Percentiles rank a stretch among this genome's conserved stretches.
Conservation (phyloP, 2,797 vertebrate genomes). For the Lacerta viridis region DNA sequence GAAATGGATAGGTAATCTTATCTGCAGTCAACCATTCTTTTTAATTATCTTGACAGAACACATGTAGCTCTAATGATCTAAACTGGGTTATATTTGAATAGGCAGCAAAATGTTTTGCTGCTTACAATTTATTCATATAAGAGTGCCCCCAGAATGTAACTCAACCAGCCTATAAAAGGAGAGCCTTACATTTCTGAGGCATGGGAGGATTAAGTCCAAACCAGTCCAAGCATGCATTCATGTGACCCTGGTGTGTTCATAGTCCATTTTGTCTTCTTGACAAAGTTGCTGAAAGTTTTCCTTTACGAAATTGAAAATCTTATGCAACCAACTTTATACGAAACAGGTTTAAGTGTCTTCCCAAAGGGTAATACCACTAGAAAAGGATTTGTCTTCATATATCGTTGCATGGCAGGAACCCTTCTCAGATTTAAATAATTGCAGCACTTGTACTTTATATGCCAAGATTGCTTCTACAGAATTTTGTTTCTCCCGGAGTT, state of each 20-base stretch:
- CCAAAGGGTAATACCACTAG: conserved; percentile 73
- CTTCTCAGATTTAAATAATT: conserved; percentile 77
- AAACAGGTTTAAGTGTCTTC: conserved; percentile 84
- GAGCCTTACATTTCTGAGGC: not conserved
- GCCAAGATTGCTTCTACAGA: conserved; percentile 85
- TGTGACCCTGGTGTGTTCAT: no score
- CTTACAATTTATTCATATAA: not conserved
- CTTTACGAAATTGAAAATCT: no score
- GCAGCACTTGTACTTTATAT: conserved; percentile 83
- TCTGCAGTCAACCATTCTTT: not conserved
- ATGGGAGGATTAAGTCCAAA: no score
- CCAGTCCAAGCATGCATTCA: no score
- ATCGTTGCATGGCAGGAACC: conserved; percentile 83
- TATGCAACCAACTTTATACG: conserved; percentile 84
- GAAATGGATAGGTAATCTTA: not conserved
- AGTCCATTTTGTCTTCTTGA: no score
- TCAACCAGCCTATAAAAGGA: not conserved
- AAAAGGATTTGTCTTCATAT: conserved; percentile 77
- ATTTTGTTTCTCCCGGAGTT: conserved; percentile 82
- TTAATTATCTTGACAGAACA: not conserved
- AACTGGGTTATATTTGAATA: conserved; percentile 1
- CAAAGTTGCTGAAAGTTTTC: no score
- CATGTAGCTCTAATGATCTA: not conserved
- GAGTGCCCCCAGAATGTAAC: not conserved
- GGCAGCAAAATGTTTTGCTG: not conserved